These are phyloP conservation scores for Cotesia glomerata DNA, from an alignment of 1,140 invertebrate genomes.

Conservation along the genomic window DNA sequence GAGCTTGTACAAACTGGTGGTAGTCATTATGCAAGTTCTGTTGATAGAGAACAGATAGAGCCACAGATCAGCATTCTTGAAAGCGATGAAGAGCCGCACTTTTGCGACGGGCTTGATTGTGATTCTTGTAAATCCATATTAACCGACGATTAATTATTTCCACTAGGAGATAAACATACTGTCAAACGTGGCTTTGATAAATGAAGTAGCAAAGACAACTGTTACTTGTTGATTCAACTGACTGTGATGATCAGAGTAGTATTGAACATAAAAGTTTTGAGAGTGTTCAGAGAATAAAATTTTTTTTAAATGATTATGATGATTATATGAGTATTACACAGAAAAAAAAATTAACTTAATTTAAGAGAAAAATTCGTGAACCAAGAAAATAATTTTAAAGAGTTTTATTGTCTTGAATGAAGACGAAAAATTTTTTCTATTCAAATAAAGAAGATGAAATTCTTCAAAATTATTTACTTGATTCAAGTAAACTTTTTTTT, in stretches of 20 bases:
- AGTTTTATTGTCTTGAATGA: too few species aligned
- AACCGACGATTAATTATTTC: constrained; percentile 43
- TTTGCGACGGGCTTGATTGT: constrained; percentile 42
- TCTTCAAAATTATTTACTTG: too few species aligned
- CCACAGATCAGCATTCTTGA: constrained; percentile 49
- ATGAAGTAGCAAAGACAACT: constrained; percentile 37
- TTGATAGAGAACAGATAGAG: constrained; percentile 47
- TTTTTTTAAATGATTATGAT: constrained; percentile 18
- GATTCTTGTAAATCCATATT: constrained; percentile 46
- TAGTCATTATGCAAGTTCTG: constrained; percentile 31
- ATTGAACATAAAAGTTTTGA: constrained; percentile 43
- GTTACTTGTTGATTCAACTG: constrained; percentile 34
- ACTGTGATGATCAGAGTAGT: constrained; percentile 40
- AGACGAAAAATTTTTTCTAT: too few species aligned
- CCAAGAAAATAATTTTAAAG: too few species aligned
- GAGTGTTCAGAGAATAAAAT: constrained; percentile 35
- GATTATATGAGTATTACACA: constrained; percentile 47
- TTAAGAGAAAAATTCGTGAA: too few species aligned
- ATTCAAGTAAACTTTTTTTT: too few species aligned
- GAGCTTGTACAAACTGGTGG: constrained; percentile 40
- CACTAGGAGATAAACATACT: constrained; percentile 37
- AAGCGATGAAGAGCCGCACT: constrained; percentile 46
- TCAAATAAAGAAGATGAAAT: too few species aligned
- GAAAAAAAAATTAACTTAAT: too few species aligned
- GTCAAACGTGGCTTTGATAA: constrained; percentile 34